A percentile compares a stretch with the other conserved stretches of the same genome.
These are phyloP conservation scores for Penaeus chinensis DNA, from an alignment of 1,140 invertebrate species.

Conservation along the genomic window DNA sequence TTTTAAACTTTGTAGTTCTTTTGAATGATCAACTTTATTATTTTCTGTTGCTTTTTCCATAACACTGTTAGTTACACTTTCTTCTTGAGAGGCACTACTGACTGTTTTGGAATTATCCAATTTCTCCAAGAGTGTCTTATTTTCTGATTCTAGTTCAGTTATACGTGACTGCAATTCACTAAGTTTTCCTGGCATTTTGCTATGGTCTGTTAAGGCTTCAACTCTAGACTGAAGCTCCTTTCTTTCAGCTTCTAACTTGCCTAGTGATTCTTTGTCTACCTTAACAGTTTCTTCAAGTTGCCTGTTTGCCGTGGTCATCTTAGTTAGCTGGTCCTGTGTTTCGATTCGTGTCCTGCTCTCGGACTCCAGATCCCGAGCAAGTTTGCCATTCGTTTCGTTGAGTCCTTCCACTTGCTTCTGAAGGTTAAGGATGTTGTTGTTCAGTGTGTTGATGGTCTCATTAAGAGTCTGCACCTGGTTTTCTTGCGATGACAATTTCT, in stretches of 20 bases:
- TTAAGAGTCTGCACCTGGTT: constrained; percentile 23
- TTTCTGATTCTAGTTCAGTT: too few species aligned
- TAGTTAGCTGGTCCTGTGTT: constrained; percentile 27
- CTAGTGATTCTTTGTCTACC: not conserved
- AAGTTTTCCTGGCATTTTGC: too few species aligned
- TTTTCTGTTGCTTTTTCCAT: too few species aligned
- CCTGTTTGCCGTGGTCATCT: constrained; percentile 3
- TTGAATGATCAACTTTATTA: too few species aligned
- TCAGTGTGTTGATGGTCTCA: constrained; percentile 39
- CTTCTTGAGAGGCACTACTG: too few species aligned
- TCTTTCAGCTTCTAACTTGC: not conserved
- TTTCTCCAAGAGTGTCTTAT: too few species aligned
- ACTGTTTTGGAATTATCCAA: too few species aligned
- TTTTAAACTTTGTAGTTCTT: too few species aligned
- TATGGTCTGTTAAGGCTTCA: too few species aligned
- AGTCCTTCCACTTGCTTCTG: constrained; percentile 54
- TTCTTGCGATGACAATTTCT: constrained; percentile 24
- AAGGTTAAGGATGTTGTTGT: constrained; percentile 52
- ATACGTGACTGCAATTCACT: too few species aligned
- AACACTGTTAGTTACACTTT: too few species aligned
- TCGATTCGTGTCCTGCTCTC: constrained; percentile 50
- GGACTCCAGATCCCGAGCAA: constrained; percentile 39
- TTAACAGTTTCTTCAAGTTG: constrained; percentile 21
- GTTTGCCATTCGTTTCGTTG: constrained; percentile 37
- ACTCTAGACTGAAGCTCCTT: too few species aligned